These are phyloP conservation scores for Morinoia aosen DNA, from an alignment of 2,888 invertebrate species.

Conservation along the genomic window DNA sequence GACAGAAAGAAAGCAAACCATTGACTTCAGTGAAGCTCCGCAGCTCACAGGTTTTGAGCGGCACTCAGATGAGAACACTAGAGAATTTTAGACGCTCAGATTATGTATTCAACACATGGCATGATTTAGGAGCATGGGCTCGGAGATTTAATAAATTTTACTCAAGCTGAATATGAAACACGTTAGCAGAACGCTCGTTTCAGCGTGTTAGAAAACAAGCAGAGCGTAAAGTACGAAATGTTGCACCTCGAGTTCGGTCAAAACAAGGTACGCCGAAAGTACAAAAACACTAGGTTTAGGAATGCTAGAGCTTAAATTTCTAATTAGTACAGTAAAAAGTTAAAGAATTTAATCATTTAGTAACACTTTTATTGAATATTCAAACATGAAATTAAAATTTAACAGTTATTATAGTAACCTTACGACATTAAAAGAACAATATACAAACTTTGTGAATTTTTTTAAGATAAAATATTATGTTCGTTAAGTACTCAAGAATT, in stretches of 20 bases:
- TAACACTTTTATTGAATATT: not conserved
- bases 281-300: not conserved
- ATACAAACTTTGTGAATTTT: no score
- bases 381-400: not conserved
- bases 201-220: not conserved
- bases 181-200: not conserved
- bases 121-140: not conserved
- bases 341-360: not conserved
- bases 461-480: no score
- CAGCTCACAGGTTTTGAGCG: not conserved
- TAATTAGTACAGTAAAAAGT: not conserved
- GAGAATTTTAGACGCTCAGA: not conserved
- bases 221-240: not conserved
- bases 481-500: no score
- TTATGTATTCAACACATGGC: not conserved
- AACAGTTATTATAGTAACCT: no score
- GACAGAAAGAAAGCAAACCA: not conserved
- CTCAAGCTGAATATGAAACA: not conserved
- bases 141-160: not conserved
- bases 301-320: not conserved
- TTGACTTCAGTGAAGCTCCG: not conserved
- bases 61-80: not conserved
- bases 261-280: not conserved
- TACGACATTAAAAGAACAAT: no score
- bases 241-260: not conserved